Conservation (phyloP, 2,113 vertebrate genomes). For the Notothenia rossii region DNA sequence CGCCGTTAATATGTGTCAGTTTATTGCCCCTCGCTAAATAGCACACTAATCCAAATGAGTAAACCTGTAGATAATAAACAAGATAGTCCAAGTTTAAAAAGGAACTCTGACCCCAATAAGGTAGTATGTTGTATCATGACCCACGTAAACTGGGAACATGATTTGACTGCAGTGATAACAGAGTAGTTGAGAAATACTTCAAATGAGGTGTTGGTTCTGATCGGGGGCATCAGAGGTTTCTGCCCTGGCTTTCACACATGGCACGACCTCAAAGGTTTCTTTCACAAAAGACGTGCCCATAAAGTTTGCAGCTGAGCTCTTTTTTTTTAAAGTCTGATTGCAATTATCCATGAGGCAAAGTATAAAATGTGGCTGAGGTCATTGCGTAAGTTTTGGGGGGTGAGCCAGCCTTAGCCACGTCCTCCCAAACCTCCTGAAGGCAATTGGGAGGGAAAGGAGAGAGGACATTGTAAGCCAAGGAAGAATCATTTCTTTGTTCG, state of each 20-base stretch:
- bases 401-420: too few species aligned
- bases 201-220: not conserved
- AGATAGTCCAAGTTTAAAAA: constrained; percentile 19
- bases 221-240: not conserved
- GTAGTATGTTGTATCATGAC: not conserved
- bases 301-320: too few species aligned
- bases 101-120: constrained; percentile 9
- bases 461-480: too few species aligned
- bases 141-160: not conserved
- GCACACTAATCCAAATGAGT: constrained; percentile 36
- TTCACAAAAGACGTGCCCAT: too few species aligned
- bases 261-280: too few species aligned
- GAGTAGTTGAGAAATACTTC: not conserved
- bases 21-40: constrained; percentile 67
- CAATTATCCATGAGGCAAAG: too few species aligned
- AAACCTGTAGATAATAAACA: constrained; percentile 39
- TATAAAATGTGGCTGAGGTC: too few species aligned
- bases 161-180: not conserved
- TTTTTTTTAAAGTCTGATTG: too few species aligned
- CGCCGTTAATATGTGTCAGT: constrained; percentile 67
- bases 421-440: too few species aligned
- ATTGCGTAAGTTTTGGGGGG: too few species aligned
- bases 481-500: too few species aligned
- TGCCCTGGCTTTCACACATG: not conserved
- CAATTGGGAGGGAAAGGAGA: too few species aligned